Conservation (phyloP, 1,140 invertebrate species). For the Musca vetustissima region DNA sequence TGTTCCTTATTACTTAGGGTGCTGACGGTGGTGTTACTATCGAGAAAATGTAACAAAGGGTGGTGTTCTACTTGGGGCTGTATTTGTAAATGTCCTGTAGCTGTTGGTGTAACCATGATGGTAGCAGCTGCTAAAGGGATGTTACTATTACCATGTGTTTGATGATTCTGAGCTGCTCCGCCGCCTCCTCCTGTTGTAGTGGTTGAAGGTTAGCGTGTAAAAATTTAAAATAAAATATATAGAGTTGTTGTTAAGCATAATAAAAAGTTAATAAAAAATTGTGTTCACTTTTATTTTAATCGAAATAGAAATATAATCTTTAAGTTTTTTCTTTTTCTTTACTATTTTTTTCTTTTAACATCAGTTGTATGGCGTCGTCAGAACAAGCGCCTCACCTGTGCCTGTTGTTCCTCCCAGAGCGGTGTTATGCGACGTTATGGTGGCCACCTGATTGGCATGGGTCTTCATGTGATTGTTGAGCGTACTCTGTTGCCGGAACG, state of each 20-base stretch:
- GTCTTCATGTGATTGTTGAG: constrained; percentile 55
- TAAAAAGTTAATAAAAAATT: constrained; percentile 42
- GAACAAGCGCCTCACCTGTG: constrained; percentile 46
- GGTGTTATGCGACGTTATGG: constrained; percentile 25
- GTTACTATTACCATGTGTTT: constrained; percentile 27
- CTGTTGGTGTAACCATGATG: constrained; percentile 36
- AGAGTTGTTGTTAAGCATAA: constrained; percentile 54
- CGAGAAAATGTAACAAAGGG: constrained; percentile 51
- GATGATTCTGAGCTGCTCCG: constrained; percentile 15
- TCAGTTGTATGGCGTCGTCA: constrained; percentile 48
- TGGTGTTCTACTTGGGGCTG: constrained; percentile 49
- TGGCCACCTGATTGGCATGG: constrained; percentile 41
- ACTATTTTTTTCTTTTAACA: constrained; percentile 4
- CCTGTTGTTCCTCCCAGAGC: constrained; percentile 25
- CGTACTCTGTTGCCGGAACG: constrained; percentile 53
- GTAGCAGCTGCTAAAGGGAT: constrained; percentile 34
- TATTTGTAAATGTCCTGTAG: constrained; percentile 41
- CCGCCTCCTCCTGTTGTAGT: constrained; percentile 26
- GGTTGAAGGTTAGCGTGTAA: constrained; percentile 45
- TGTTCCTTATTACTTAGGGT: constrained; percentile 37
- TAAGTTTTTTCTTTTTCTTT: constrained; percentile 32
- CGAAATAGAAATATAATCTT: constrained; percentile 38
- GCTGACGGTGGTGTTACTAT: constrained; percentile 51
- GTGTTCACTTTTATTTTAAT: constrained; percentile 22
- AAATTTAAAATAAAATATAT: constrained; percentile 53